Evolutionary conservation across 1,140 invertebrate species (phyloP).

Genomic region (Cataglyphis hispanica): DNA sequence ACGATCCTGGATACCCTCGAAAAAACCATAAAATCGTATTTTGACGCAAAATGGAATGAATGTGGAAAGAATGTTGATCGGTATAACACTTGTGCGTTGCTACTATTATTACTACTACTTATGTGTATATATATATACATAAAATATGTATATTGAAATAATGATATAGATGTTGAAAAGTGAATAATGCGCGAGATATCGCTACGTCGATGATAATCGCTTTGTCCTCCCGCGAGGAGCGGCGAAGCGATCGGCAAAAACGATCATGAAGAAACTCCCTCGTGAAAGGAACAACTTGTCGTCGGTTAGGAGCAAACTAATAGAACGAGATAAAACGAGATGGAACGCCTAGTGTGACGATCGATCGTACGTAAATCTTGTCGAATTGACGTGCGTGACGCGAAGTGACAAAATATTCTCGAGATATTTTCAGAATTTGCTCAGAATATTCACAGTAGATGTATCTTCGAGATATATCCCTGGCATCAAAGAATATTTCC

Average conservation of each 20-base stretch:
- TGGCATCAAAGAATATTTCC: not conserved
- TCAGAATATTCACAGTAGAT: conserved; percentile 9
- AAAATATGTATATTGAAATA: conserved; percentile 47
- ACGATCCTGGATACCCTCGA: not conserved
- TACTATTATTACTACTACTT: not conserved
- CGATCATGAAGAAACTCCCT: conserved; percentile 1
- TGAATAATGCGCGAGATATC: conserved; percentile 49
- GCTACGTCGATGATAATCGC: conserved; percentile 48
- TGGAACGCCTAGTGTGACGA: conserved; percentile 22
- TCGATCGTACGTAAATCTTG: not conserved
- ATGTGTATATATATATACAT: conserved; percentile 14
- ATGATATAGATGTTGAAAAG: conserved; percentile 76
- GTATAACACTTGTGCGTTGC: not conserved
- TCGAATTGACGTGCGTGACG: conserved; percentile 4
- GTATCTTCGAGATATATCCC: not conserved
- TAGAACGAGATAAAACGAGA: not conserved
- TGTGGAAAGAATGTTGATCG: conserved; percentile 14
- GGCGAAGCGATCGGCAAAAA: conserved; percentile 30
- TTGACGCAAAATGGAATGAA: not conserved
- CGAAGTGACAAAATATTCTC: conserved; percentile 4
- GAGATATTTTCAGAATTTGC: conserved; percentile 14
- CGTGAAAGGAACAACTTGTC: not conserved
- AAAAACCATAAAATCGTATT: not conserved
- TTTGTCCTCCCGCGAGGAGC: conserved; percentile 32
- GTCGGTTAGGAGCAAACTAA: not conserved